A percentile compares a stretch with the other conserved stretches of the same genome.
phyloP scores from a whole-genome alignment of 2,888 invertebrate genomes.

The Dastarcus helophoroides region DNA sequence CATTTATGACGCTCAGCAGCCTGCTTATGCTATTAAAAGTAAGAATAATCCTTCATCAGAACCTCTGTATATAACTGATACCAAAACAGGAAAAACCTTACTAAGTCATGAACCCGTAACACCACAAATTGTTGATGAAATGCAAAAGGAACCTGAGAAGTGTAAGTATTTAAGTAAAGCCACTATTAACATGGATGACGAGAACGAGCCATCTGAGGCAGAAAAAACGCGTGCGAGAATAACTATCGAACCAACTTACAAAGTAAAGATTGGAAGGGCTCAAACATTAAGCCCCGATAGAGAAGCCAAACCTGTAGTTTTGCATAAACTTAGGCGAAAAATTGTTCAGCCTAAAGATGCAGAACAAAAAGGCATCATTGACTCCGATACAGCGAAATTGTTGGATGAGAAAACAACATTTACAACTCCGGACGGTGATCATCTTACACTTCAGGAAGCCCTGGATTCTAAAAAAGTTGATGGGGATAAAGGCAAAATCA shows the following conservation, averaged over 20 bases:
- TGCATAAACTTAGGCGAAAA: conserved; percentile 70
- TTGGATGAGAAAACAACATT: conserved; percentile 51
- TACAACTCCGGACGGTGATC: conserved; percentile 43
- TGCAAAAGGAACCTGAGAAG: conserved; percentile 19
- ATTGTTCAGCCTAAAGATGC: conserved; percentile 68
- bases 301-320: conserved; percentile 55
- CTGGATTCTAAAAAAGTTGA: conserved; percentile 58
- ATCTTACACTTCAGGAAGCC: conserved; percentile 64
- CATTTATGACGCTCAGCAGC: conserved; percentile 27
- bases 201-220: conserved; percentile 39
- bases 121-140: conserved; percentile 27
- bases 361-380: conserved; percentile 64
- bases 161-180: conserved; percentile 27
- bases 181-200: conserved; percentile 32
- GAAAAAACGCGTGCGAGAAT: conserved; percentile 46
- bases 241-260: conserved; percentile 55
- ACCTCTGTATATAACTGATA: conserved; percentile 37
- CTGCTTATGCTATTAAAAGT: conserved; percentile 13
- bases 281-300: conserved; percentile 46
- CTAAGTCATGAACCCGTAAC: too few species aligned
- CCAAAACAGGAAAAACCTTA: conserved; percentile 39
- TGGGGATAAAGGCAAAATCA: conserved; percentile 62
- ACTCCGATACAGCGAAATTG: conserved; percentile 60
- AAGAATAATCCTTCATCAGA: too few species aligned
- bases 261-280: conserved; percentile 51